Base-by-base conservation (phyloP, 2,888 invertebrate genomes). In the Diploptera punctata region DNA sequence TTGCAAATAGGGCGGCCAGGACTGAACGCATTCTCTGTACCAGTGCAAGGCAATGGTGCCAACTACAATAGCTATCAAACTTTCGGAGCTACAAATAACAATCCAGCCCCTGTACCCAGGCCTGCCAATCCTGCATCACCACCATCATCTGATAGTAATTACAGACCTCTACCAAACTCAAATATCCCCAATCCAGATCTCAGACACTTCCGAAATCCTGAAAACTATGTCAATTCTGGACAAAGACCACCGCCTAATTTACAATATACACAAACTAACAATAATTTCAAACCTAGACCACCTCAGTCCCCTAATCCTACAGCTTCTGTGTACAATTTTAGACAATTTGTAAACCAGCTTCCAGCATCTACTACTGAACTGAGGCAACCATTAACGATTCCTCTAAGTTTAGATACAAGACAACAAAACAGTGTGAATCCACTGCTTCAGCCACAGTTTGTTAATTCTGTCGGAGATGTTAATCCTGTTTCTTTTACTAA, bases 241-340 rank as follows among this genome's bases (percentile, higher is more conserved):
- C 38, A 33, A 24, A 62, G 71, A 52, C 65, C 71, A 38, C 71
- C 71, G 13, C 71, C 71, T 52, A 71, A 71, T 31, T 18, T 65
- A 54, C 62, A 29, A 31, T 69, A 43, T 19, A 29, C 26, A 26
- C 52, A 69, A n/a, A n/a, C 18, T 21, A 57, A 69, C n/a, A 26
- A 33, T 43, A 60, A 69, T 26, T 67, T 65, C n/a, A 52, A 43
- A 49, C 54, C 31, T 21, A 65, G 54, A 52, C 71, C 67, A 31
- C 67, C 65, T 16, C 65, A 65, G 29, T 33, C 65, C 31, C 29
- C 31, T 16, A 65, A 47, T 18, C 47, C 47, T 44, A 26, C 24
- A 24, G 43, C 21, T 10, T 61, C 61, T 4, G 21, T 29, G 19
- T 19, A 26, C 31, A 47, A 60, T 18, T 9, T 52, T 4, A 52